Conservation (phyloP, 92 coral and sea anemone genomes). For the Umimayanthus kanabou region DNA sequence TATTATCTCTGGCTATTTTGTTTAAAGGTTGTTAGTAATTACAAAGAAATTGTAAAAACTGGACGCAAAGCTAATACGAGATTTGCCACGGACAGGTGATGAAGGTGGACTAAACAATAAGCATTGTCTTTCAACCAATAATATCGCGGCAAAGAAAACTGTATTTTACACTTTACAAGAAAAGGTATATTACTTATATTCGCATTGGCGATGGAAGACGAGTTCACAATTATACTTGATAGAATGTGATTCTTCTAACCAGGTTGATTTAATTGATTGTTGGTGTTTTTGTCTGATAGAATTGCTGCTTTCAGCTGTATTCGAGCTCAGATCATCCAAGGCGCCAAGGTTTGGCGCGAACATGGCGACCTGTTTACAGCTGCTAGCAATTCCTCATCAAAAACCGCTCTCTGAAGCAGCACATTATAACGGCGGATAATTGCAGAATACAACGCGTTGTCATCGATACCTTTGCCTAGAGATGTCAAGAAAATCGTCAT, state of each 20-base stretch:
- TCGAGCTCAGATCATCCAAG: neutral
- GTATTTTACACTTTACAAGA: neutral
- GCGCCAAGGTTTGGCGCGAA: constrained; percentile 35
- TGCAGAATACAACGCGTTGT: constrained; percentile 17
- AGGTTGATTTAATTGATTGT: neutral
- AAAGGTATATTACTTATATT: neutral
- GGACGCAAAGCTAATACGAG: neutral
- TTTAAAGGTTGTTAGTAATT: neutral
- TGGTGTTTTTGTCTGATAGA: neutral
- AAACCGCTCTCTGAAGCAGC: constrained; percentile 13
- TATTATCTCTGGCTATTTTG: neutral
- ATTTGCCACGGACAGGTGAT: constrained; percentile 29
- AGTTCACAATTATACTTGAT: neutral
- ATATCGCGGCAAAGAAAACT: neutral
- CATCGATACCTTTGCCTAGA: constrained; percentile 37
- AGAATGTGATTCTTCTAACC: neutral
- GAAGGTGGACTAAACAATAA: neutral
- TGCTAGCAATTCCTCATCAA: constrained; percentile 13
- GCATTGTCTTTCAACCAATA: constrained; percentile 23
- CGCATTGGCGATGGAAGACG: neutral
- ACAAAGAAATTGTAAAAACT: neutral
- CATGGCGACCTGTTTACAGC: neutral
- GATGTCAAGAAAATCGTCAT: constrained; percentile 33
- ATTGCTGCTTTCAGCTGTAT: neutral
- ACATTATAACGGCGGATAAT: constrained; percentile 20